Conservation (phyloP, 2,888 invertebrate genomes). For the Archips crataeganus region DNA sequence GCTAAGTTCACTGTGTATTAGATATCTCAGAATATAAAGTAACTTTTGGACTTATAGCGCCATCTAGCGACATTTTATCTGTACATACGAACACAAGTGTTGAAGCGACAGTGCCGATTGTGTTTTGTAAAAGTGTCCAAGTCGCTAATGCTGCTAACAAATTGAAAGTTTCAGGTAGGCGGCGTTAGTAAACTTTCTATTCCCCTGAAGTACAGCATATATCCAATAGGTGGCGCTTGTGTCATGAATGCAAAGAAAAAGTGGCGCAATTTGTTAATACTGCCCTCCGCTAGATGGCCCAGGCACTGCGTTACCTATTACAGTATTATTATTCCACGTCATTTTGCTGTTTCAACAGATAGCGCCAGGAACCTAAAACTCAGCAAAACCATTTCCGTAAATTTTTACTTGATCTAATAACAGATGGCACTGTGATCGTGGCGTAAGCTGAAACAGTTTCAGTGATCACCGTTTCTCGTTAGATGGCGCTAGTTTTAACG, state of each 20-base stretch:
- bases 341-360: background rate
- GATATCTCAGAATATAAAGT: background rate
- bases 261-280: background rate
- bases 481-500: conserved; percentile 19
- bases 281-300: background rate
- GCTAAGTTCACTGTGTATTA: too few relatives aligned
- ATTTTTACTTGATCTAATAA: background rate
- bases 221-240: background rate
- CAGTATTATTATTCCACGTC: background rate
- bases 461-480: background rate
- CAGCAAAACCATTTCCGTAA: background rate
- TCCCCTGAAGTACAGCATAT: too few relatives aligned
- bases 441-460: background rate
- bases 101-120: background rate
- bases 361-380: background rate
- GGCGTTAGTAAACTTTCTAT: background rate
- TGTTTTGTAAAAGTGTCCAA: background rate
- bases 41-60: background rate
- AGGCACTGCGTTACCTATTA: background rate
- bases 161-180: background rate
- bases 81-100: background rate
- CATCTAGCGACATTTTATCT: background rate
- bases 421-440: background rate
- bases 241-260: background rate
- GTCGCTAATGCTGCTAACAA: background rate